phyloP scores from a whole-genome alignment of 1,140 invertebrate genomes.

The Mycetomoellerius zeteki region DNA sequence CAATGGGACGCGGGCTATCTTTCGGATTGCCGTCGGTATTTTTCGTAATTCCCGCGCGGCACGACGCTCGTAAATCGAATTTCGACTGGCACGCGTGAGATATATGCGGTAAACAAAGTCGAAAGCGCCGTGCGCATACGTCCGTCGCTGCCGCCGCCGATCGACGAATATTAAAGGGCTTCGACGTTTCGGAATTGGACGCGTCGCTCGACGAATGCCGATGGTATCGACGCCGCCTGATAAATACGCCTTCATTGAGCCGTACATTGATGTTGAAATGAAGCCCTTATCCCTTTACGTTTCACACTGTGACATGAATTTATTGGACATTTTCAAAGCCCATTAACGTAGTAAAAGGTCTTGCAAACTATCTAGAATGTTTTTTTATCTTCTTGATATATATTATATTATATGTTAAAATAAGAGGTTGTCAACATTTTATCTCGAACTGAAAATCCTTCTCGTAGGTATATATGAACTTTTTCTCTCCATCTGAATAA shows the following conservation, averaged over 20 bases:
- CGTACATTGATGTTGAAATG: slow-evolving; percentile 11
- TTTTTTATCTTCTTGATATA: background rate
- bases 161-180: slow-evolving; percentile 50
- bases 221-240: slow-evolving; percentile 47
- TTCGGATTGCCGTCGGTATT: slow-evolving; percentile 57
- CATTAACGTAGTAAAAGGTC: background rate
- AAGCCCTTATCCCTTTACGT: slow-evolving; percentile 4
- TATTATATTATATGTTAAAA: slow-evolving; percentile 3
- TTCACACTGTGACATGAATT: background rate
- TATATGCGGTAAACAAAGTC: slow-evolving; percentile 63
- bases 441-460: background rate
- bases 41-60: slow-evolving; percentile 59
- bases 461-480: background rate
- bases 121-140: slow-evolving; percentile 18
- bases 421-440: background rate
- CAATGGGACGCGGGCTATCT: slow-evolving; percentile 40
- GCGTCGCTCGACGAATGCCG: slow-evolving; percentile 33
- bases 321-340: slow-evolving; percentile 10
- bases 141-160: background rate
- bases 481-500: background rate
- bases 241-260: slow-evolving; percentile 48
- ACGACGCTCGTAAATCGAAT: slow-evolving; percentile 59
- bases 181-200: slow-evolving; percentile 47
- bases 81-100: slow-evolving; percentile 55
- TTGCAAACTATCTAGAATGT: background rate